These are phyloP conservation scores for Melitaea cinxia DNA, from an alignment of 1,140 invertebrate genomes.

Conservation along the genomic window DNA sequence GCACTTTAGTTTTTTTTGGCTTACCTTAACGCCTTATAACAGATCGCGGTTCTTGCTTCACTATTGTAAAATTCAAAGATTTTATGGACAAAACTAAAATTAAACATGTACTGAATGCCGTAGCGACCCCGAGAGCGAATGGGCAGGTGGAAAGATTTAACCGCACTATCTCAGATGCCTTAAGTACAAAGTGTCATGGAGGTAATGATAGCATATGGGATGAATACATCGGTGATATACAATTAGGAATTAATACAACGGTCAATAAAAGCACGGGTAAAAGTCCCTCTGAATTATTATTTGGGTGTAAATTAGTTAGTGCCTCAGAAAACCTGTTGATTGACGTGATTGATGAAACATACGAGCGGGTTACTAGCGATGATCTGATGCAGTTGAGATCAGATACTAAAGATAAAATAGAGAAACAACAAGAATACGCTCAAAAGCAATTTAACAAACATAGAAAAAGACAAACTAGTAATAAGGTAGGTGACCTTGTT, in stretches of 20 bases:
- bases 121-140: conserved; percentile 11
- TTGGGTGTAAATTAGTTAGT: neutral
- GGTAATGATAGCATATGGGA: neutral
- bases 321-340: neutral
- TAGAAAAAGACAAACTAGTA: neutral
- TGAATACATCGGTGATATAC: neutral
- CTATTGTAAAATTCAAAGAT: conserved; percentile 2
- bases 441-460: neutral
- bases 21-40: conserved; percentile 9
- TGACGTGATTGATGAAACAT: neutral
- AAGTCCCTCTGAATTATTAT: neutral
- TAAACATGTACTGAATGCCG: conserved; percentile 16
- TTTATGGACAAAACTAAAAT: neutral
- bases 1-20: conserved; percentile 8
- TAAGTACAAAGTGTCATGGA: neutral
- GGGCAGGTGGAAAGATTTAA: conserved; percentile 25
- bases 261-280: neutral
- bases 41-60: conserved; percentile 15
- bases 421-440: neutral
- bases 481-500: neutral
- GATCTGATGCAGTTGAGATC: neutral
- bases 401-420: neutral
- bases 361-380: neutral
- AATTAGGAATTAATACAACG: conserved; percentile 8
- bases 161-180: neutral